Percentiles rank a stretch among this genome's conserved stretches.
Conservation (phyloP, 2,797 vertebrate species). For the Danio tinwini region DNA sequence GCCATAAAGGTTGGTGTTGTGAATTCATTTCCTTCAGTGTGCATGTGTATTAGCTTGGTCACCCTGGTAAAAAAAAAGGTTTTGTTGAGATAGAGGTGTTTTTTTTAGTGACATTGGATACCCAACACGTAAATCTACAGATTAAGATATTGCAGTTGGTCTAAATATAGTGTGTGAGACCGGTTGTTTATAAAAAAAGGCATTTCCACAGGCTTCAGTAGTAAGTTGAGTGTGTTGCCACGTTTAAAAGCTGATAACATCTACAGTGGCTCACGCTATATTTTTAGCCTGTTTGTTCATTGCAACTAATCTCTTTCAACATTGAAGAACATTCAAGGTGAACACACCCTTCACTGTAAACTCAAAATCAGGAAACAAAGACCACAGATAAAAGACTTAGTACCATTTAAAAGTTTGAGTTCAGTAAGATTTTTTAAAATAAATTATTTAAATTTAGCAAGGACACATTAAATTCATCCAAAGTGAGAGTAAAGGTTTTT, state of each 20-base stretch:
- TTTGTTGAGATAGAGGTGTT: not conserved
- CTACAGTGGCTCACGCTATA: slow-evolving; percentile 27
- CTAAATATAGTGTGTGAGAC: not conserved
- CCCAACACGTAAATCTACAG: not conserved
- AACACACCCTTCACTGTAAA: slow-evolving; percentile 63
- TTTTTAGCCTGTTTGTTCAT: slow-evolving; percentile 35
- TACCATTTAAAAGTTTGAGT: too few relatives aligned
- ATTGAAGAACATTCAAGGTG: slow-evolving; percentile 5
- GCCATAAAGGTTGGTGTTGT: too few relatives aligned
- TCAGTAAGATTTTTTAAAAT: too few relatives aligned
- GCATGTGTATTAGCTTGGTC: too few relatives aligned
- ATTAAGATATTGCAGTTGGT: not conserved
- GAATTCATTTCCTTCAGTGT: too few relatives aligned
- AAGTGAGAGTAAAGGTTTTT: too few relatives aligned
- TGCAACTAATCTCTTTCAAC: slow-evolving; percentile 11
- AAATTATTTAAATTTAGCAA: too few relatives aligned
- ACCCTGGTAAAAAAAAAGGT: too few relatives aligned
- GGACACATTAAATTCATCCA: too few relatives aligned
- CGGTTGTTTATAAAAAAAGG: too few relatives aligned
- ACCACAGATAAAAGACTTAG: too few relatives aligned
- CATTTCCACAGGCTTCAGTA: slow-evolving; percentile 5
- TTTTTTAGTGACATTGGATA: not conserved
- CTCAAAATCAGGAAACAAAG: not conserved
- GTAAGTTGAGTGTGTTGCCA: not conserved
- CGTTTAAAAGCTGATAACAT: slow-evolving; percentile 9